phyloP scores from a whole-genome alignment of 2,888 invertebrate species.

The Pyrrhia umbra region DNA sequence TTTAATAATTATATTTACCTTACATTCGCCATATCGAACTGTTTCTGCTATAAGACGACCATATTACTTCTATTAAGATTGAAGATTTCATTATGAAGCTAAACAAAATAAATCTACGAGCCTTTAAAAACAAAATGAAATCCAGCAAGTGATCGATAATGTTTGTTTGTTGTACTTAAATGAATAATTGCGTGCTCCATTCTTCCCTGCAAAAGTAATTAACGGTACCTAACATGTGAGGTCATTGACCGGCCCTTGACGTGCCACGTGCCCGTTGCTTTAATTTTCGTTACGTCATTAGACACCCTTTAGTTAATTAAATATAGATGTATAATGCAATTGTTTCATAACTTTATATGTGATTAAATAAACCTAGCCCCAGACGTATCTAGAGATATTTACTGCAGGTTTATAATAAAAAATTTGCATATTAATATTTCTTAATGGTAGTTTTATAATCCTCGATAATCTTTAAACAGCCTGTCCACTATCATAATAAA shows the following conservation, averaged over 20 bases:
- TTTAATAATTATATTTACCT: too few relatives aligned
- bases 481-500: slow-evolving; percentile 48
- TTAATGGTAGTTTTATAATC: neutral
- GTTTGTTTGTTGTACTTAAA: slow-evolving; percentile 53
- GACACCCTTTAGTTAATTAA: slow-evolving; percentile 50
- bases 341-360: neutral
- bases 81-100: too few relatives aligned
- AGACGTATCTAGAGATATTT: neutral
- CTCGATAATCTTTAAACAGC: slow-evolving; percentile 29
- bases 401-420: neutral
- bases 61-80: too few relatives aligned
- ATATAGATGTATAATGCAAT: slow-evolving; percentile 7
- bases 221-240: slow-evolving; percentile 77
- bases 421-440: neutral
- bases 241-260: slow-evolving; percentile 84
- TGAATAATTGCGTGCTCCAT: slow-evolving; percentile 69
- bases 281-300: slow-evolving; percentile 66
- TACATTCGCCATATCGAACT: neutral
- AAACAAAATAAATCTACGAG: neutral
- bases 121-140: slow-evolving; percentile 11
- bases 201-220: slow-evolving; percentile 81
- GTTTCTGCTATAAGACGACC: neutral
- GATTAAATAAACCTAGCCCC: neutral
- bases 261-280: slow-evolving; percentile 73
- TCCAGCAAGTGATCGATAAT: slow-evolving; percentile 51